Conservation (phyloP, 1,140 invertebrate genomes). For the Ladona fulva region DNA sequence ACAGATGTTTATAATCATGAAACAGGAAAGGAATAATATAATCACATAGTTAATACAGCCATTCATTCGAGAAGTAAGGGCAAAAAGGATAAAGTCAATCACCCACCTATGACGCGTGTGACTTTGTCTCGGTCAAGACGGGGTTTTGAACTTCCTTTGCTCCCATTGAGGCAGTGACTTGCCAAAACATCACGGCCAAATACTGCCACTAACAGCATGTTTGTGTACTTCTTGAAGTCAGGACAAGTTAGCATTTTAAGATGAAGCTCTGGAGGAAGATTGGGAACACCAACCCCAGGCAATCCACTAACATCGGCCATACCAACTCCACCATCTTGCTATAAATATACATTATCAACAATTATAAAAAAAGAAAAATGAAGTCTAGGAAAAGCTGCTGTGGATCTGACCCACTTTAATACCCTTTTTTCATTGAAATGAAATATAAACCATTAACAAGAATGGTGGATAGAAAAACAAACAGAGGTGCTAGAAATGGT, state of each 20-base stretch:
- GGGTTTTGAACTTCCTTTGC: slow-evolving; percentile 20
- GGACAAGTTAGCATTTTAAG: slow-evolving; percentile 20
- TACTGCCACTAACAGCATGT: slow-evolving; percentile 19
- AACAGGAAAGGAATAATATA: too few species aligned
- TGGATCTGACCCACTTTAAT: too few species aligned
- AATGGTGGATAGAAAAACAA: too few species aligned
- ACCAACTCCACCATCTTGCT: neutral
- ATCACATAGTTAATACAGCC: too few species aligned
- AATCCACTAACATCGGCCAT: neutral
- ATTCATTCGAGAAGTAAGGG: too few species aligned
- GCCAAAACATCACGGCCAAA: slow-evolving; percentile 20
- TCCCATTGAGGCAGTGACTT: slow-evolving; percentile 20
- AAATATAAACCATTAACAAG: too few species aligned
- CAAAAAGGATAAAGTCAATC: neutral
- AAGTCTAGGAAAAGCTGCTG: too few species aligned
- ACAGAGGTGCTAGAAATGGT: too few species aligned
- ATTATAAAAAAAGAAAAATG: too few species aligned
- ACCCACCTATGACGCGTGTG: slow-evolving; percentile 17
- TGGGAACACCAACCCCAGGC: neutral
- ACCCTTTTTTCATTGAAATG: too few species aligned
- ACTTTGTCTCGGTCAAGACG: slow-evolving; percentile 19
- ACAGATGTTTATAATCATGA: neutral
- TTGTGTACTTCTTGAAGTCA: slow-evolving; percentile 21
- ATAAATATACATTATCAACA: neutral
- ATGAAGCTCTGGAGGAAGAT: slow-evolving; percentile 15